These are phyloP conservation scores for Anoplolepis gracilipes DNA, from an alignment of 1,140 invertebrate species.

Conservation along the genomic window DNA sequence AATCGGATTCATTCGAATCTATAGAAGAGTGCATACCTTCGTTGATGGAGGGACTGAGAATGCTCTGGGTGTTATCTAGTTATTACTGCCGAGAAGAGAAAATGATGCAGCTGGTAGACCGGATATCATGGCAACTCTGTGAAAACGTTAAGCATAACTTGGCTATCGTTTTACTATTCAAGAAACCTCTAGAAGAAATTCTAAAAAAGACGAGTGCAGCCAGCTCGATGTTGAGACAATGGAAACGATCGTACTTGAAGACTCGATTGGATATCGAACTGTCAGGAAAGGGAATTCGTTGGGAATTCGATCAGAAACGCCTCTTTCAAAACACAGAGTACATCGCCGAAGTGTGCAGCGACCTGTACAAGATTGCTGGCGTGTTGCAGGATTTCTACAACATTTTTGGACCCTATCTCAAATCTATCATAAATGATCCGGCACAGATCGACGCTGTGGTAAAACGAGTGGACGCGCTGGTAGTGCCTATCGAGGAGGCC, in stretches of 20 bases:
- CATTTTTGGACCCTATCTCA: constrained; percentile 94
- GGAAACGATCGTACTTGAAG: constrained; percentile 91
- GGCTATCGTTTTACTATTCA: constrained; percentile 90
- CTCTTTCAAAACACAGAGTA: constrained; percentile 95
- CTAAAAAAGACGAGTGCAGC: constrained; percentile 87
- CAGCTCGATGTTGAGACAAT: constrained; percentile 90
- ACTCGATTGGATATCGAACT: constrained; percentile 93
- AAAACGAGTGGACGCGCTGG: constrained; percentile 90
- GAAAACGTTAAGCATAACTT: constrained; percentile 91
- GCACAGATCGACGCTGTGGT: constrained; percentile 93
- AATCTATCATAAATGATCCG: constrained; percentile 94
- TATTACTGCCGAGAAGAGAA: constrained; percentile 91
- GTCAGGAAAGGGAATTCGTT: constrained; percentile 92
- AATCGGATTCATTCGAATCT: constrained; percentile 89
- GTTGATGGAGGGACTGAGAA: constrained; percentile 92
- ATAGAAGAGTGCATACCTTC: constrained; percentile 91
- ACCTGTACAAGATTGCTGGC: constrained; percentile 90
- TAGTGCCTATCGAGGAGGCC: constrained; percentile 90
- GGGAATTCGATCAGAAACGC: constrained; percentile 95
- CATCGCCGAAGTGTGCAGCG: constrained; percentile 90
- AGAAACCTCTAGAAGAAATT: constrained; percentile 85
- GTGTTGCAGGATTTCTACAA: constrained; percentile 95
- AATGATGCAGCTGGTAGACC: constrained; percentile 92
- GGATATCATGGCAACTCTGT: constrained; percentile 92
- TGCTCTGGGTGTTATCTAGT: constrained; percentile 93